phyloP scores from a whole-genome alignment of 2,888 invertebrate species.

The Pterobdella sp. region DNA sequence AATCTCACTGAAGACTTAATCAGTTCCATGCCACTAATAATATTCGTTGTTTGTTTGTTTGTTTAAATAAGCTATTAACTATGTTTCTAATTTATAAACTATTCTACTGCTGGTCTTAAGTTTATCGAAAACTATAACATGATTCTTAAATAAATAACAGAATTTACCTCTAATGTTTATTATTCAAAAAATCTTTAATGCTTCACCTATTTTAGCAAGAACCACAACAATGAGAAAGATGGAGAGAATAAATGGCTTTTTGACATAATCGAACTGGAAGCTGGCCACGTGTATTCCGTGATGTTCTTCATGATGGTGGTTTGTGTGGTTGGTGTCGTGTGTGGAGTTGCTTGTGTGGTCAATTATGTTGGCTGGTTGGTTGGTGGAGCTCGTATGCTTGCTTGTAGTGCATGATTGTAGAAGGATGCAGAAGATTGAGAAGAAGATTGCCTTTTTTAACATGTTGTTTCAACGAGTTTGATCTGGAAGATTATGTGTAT shows the following conservation, averaged over 20 bases:
- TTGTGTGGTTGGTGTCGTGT: constrained; percentile 10
- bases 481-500: no score
- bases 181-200: no score
- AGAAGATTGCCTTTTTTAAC: not conserved
- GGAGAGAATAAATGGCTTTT: constrained; percentile 53
- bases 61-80: no score
- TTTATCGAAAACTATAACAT: no score
- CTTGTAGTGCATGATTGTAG: not conserved
- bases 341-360: constrained; percentile 4
- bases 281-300: constrained; percentile 45
- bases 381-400: not conserved
- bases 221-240: constrained; percentile 54
- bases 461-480: no score
- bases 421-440: not conserved
- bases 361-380: not conserved
- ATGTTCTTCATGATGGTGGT: constrained; percentile 8
- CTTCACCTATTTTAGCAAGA: constrained; percentile 55
- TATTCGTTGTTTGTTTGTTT: no score
- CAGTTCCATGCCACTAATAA: no score
- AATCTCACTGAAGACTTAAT: no score
- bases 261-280: constrained; percentile 49
- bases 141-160: no score
- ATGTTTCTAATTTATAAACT: no score
- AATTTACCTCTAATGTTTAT: no score
- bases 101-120: no score